phyloP scores from a whole-genome alignment of 1,140 invertebrate species.

The Cardiocondyla obscurior region DNA sequence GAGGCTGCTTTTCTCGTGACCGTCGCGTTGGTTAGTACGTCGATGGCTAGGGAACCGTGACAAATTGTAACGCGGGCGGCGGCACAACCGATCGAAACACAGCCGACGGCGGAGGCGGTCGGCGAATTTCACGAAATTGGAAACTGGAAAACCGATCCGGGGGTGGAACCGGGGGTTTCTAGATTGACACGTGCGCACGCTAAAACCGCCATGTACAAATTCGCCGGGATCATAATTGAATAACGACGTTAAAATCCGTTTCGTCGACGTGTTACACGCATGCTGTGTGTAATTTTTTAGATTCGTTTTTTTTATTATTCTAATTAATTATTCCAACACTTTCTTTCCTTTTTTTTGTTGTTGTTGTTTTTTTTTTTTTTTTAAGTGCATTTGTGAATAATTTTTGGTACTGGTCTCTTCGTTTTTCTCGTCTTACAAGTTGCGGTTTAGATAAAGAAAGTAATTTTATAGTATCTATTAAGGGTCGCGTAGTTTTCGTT shows the following conservation, averaged over 20 bases:
- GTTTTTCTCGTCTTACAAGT: neutral
- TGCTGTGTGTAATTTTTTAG: constrained; percentile 34
- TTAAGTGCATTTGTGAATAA: neutral
- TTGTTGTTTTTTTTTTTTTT: too few species aligned
- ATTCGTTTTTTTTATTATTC: neutral
- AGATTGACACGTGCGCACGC: constrained; percentile 54
- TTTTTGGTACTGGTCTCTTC: neutral
- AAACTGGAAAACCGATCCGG: constrained; percentile 51
- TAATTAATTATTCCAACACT: too few species aligned
- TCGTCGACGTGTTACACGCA: neutral
- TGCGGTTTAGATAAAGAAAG: neutral
- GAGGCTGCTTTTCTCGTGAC: constrained; percentile 41
- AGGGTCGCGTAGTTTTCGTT: neutral
- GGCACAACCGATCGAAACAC: constrained; percentile 47
- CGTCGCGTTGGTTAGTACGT: constrained; percentile 46
- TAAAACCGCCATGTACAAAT: constrained; percentile 43
- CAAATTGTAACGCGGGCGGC: constrained; percentile 53
- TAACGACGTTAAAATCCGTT: constrained; percentile 38
- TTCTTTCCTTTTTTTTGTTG: too few species aligned
- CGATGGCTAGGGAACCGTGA: constrained; percentile 63
- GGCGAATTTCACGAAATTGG: constrained; percentile 57
- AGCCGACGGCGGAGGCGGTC: constrained; percentile 7
- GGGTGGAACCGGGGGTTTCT: constrained; percentile 47
- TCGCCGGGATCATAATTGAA: constrained; percentile 43
- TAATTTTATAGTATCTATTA: neutral